These are phyloP conservation scores for Epinotia demarniana DNA, from an alignment of 2,888 invertebrate genomes.

Conservation along the genomic window DNA sequence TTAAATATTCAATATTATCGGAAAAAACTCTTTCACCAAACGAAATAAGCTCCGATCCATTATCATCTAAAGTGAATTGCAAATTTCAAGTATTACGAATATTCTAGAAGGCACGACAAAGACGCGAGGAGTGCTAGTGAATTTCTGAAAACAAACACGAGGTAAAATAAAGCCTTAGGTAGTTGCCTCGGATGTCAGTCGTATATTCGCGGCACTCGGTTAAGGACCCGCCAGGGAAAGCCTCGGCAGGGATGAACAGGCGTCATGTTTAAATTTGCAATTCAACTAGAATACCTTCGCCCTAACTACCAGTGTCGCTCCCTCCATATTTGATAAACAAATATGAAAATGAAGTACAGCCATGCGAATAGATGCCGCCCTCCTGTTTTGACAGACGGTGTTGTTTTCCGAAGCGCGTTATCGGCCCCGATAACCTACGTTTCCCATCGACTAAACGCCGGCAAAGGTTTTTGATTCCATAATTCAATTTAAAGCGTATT, in stretches of 20 bases:
- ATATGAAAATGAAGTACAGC: constrained; percentile 47
- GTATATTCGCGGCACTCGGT: constrained; percentile 34
- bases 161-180: constrained; percentile 44
- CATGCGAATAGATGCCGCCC: constrained; percentile 16
- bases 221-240: constrained; percentile 47
- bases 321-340: constrained; percentile 54
- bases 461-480: constrained; percentile 32
- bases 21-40: constrained; percentile 37
- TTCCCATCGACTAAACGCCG: constrained; percentile 11
- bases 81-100: constrained; percentile 40
- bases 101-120: constrained; percentile 20
- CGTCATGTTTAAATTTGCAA: constrained; percentile 75
- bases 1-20: constrained; percentile 42
- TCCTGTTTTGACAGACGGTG: constrained; percentile 36
- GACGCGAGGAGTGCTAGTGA: constrained; percentile 17
- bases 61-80: constrained; percentile 44
- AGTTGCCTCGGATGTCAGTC: constrained; percentile 32
- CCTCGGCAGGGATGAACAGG: constrained; percentile 44
- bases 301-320: constrained; percentile 57
- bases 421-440: constrained; percentile 6
- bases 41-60: constrained; percentile 40
- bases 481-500: constrained; percentile 41
- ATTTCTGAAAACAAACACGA: constrained; percentile 41
- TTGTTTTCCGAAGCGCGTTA: constrained; percentile 28
- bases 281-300: constrained; percentile 60